Percentiles rank a stretch among this genome's conserved stretches.
These are phyloP conservation scores for Cyaniris semiargus DNA, from an alignment of 2,888 invertebrate species.

Conservation along the genomic window DNA sequence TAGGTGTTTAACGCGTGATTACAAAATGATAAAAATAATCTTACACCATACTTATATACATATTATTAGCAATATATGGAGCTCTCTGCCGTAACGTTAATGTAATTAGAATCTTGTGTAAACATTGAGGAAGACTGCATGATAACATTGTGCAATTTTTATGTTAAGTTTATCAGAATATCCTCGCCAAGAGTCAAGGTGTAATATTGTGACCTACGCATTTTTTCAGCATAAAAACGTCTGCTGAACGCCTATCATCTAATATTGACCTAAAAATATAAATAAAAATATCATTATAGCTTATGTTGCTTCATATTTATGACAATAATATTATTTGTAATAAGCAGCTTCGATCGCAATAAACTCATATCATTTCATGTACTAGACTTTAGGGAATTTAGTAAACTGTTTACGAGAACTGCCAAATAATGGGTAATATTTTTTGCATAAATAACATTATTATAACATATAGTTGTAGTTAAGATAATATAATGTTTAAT, in stretches of 20 bases:
- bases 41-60: neutral
- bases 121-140: neutral
- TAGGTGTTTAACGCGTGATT: neutral
- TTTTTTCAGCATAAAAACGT: neutral
- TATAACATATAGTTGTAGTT: constrained; percentile 1
- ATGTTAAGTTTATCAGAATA: neutral
- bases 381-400: constrained; percentile 16
- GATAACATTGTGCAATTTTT: neutral
- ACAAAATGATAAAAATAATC: neutral
- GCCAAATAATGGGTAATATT: constrained; percentile 23
- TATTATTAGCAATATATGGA: neutral
- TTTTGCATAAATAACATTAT: constrained; percentile 1
- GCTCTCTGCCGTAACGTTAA: neutral
- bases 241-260: neutral
- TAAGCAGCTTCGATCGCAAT: constrained; percentile 25
- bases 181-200: neutral
- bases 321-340: constrained; percentile 27
- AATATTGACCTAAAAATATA: neutral
- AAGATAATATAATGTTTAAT: constrained; percentile 1
- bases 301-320: constrained; percentile 26
- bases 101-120: neutral
- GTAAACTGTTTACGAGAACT: constrained; percentile 10
- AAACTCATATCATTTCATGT: constrained; percentile 30
- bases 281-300: constrained; percentile 7
- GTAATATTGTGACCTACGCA: neutral